Percentiles rank a stretch among this genome's conserved stretches.
phyloP scores from a whole-genome alignment of 2,797 vertebrate genomes.

The Acipenser oxyrinchus region DNA sequence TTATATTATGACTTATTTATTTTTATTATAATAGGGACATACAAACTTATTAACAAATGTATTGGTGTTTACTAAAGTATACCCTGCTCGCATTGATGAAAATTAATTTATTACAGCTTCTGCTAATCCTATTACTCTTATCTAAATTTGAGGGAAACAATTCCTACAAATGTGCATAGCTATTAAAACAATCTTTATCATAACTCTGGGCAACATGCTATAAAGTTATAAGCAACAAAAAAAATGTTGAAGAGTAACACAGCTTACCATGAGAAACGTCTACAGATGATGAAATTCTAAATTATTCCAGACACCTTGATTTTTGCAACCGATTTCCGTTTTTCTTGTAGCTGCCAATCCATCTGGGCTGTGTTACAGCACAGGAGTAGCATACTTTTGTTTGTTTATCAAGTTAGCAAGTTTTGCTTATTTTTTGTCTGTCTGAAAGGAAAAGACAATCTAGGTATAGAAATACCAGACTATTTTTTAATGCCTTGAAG shows the following conservation, averaged over 20 bases:
- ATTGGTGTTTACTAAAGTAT: too few relatives aligned
- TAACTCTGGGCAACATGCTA: neutral
- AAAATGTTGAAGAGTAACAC: conserved; percentile 33
- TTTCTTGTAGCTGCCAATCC: conserved; percentile 5
- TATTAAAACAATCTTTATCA: conserved; percentile 21
- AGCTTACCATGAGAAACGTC: conserved; percentile 33
- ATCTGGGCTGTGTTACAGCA: conserved; percentile 11
- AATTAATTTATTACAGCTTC: too few relatives aligned
- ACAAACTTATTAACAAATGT: too few relatives aligned
- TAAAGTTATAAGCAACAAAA: conserved; percentile 27
- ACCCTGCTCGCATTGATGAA: too few relatives aligned
- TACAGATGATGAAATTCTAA: conserved; percentile 40
- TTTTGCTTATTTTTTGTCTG: conserved; percentile 37
- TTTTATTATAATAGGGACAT: too few relatives aligned
- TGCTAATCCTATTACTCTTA: too few relatives aligned
- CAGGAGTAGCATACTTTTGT: conserved; percentile 20
- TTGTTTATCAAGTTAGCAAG: conserved; percentile 14
- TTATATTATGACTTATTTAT: too few relatives aligned
- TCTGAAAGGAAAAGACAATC: conserved; percentile 32
- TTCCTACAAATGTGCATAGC: conserved; percentile 31
- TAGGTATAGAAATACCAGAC: conserved; percentile 29
- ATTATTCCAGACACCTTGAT: conserved; percentile 21
- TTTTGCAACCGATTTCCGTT: conserved; percentile 6
- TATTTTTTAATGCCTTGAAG: neutral
- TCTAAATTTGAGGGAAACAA: conserved; percentile 37